These are phyloP conservation scores for Protodeltote pygarga DNA, from an alignment of 2,888 invertebrate species.

Conservation along the genomic window DNA sequence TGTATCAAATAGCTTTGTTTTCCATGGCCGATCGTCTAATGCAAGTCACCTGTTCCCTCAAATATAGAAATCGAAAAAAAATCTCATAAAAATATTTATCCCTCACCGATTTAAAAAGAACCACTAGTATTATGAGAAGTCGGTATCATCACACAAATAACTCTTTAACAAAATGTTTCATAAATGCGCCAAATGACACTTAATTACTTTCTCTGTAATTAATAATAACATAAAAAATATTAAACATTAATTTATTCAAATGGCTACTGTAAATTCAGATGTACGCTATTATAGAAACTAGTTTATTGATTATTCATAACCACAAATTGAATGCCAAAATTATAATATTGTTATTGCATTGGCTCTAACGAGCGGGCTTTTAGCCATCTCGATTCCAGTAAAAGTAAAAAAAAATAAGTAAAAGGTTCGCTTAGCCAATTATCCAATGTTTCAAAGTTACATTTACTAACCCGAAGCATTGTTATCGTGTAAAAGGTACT, in stretches of 20 bases:
- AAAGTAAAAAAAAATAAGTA: conserved; percentile 44
- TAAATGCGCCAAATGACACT: conserved; percentile 22
- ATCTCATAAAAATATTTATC: no score
- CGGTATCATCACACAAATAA: conserved; percentile 11
- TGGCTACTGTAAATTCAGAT: conserved; percentile 58
- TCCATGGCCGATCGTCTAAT: no score
- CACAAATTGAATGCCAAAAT: conserved; percentile 58
- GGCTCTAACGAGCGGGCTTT: conserved; percentile 28
- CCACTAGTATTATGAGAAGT: no score
- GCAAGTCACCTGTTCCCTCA: no score
- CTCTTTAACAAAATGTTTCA: conserved; percentile 27
- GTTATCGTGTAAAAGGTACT: conserved; percentile 40
- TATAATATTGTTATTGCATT: conserved; percentile 52
- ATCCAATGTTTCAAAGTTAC: conserved; percentile 43
- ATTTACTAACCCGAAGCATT: conserved; percentile 44
- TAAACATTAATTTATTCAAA: conserved; percentile 46
- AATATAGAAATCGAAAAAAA: no score
- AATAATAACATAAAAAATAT: conserved; percentile 49
- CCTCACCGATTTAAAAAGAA: no score
- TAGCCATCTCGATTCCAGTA: conserved; percentile 35
- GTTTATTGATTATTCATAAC: conserved; percentile 64
- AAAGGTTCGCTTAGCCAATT: conserved; percentile 39
- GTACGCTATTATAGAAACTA: conserved; percentile 51
- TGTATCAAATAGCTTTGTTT: no score
- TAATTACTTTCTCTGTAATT: conserved; percentile 45